Evolutionary conservation across 2,797 vertebrate species (phyloP).

Genomic region (Crotalus adamanteus): DNA sequence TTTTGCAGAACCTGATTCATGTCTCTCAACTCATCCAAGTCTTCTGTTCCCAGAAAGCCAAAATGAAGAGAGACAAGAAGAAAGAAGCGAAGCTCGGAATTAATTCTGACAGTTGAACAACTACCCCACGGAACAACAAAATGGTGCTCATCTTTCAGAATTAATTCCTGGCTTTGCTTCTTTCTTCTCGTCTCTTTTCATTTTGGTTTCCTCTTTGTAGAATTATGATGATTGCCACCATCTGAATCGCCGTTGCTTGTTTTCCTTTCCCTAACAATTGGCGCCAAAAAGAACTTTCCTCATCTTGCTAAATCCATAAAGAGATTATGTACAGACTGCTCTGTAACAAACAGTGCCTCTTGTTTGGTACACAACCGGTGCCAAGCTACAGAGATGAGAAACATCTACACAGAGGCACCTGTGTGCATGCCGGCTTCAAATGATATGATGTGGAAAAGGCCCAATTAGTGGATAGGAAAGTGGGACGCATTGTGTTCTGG

Average conservation of each 20-base stretch:
- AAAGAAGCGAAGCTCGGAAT: neutral
- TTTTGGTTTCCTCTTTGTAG: neutral
- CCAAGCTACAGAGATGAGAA: neutral
- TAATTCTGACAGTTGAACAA: neutral
- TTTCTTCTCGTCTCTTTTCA: neutral
- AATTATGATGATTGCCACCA: neutral
- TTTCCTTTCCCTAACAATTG: neutral
- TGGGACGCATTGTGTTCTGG: neutral
- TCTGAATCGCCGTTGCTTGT: neutral
- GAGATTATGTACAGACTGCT: neutral
- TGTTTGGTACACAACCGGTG: neutral
- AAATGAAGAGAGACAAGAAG: neutral
- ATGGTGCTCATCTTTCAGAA: neutral
- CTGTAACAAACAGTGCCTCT: neutral
- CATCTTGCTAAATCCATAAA: neutral
- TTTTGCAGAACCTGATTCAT: neutral
- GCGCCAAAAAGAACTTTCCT: neutral
- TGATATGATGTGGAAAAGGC: neutral
- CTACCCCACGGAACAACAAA: neutral
- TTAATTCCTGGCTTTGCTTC: neutral
- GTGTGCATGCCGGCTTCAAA: neutral
- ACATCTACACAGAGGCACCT: neutral
- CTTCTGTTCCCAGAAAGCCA: neutral
- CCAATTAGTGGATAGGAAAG: neutral
- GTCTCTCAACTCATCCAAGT: neutral